Base-by-base conservation (phyloP, 2,797 vertebrate genomes). In the Aviceda cuculoides region DNA sequence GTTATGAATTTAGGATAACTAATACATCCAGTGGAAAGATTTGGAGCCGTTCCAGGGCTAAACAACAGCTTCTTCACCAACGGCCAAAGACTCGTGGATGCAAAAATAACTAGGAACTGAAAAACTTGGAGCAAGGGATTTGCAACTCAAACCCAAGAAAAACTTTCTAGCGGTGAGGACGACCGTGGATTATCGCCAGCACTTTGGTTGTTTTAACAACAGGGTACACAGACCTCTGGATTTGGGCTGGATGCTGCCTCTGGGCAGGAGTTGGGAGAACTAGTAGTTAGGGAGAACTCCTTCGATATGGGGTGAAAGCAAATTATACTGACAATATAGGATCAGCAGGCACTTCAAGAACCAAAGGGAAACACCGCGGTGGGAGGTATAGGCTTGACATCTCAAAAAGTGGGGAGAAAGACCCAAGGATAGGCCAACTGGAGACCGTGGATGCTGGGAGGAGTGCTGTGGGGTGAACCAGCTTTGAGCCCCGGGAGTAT, bases 1-100 rank as follows among this genome's bases (percentile, higher is more conserved):
- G 87, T 80, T 93, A 95, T 88, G 95, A 87, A 86, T 71, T 89
- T 86, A 87, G 95, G 89, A 89, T 94, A 97, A 92, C 95, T 93
- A 89, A 95, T 92, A 93, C 61, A 89, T 65, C 67, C 79, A 96
- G 87, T 71, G 82, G 66, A 81, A 90, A 91, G 84, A 87, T 71
- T 72, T 94, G 96, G 94, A 96, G 68, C 39, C 0, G 0, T 77
- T 89, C 95, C 97, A 96, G 87, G 49, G 42, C 83, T 89, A 94
- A 96, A 94, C 94, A 97, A 95, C 83, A 89, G 93, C 68, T 95
- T 95, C 81, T 90, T 95, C 87, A 95, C 95, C 86, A 89, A 89
- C 74, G 63, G 95, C 95, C 96, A 96, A 92, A 82, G 89, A 40
- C 78, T 93, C 62, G 87, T 55, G 89, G 92, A 93, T 59, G 87